phyloP scores from a whole-genome alignment of 1,140 invertebrate species.

The Caenorhabditis briggsae region DNA sequence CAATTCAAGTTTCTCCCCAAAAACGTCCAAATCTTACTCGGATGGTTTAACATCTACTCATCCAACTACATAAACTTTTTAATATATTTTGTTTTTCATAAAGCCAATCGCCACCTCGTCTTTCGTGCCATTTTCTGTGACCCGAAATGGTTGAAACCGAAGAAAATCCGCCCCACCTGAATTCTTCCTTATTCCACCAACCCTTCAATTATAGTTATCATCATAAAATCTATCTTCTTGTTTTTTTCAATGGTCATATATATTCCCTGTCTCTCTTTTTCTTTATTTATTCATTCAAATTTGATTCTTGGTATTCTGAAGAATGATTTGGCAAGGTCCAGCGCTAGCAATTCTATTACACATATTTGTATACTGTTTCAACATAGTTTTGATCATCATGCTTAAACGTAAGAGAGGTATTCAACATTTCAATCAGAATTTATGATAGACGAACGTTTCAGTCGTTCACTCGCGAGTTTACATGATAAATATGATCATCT shows the following conservation, averaged over 20 bases:
- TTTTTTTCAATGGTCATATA: neutral
- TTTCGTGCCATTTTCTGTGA: constrained; percentile 30
- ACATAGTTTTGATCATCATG: neutral
- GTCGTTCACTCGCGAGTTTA: constrained; percentile 9
- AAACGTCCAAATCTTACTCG: constrained; percentile 4
- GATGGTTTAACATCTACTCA: constrained; percentile 26
- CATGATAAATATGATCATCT: constrained; percentile 16
- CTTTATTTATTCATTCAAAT: neutral
- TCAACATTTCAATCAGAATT: neutral
- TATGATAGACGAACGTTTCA: neutral
- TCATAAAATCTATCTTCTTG: neutral
- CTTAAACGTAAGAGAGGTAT: constrained; percentile 31
- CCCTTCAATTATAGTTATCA: constrained; percentile 32
- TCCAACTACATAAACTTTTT: constrained; percentile 32
- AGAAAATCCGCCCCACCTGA: neutral
- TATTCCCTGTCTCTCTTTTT: neutral
- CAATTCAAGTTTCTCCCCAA: neutral
- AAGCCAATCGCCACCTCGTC: neutral
- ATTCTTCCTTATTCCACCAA: too few relatives aligned
- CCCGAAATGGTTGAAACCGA: neutral
- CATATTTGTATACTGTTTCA: neutral
- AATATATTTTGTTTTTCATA: constrained; percentile 7
- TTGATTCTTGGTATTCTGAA: neutral
- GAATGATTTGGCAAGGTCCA: constrained; percentile 36
- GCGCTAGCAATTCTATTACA: neutral